These are phyloP conservation scores for Amblyjoppa fuscipennis DNA, from an alignment of 2,888 invertebrate species.

Conservation along the genomic window DNA sequence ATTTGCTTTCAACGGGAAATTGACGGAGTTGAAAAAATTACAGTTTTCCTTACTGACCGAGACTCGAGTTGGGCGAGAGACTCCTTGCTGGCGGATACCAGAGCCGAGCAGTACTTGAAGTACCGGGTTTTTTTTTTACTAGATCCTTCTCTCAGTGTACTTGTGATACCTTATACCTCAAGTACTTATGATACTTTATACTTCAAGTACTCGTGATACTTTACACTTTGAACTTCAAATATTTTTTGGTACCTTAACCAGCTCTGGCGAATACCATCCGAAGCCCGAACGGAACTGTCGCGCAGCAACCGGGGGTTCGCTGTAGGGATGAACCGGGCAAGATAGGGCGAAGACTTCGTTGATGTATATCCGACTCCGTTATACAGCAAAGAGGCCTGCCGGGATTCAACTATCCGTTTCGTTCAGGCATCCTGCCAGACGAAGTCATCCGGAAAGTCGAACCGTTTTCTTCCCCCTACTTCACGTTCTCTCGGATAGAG, in stretches of 20 bases:
- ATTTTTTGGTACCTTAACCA: too few relatives aligned
- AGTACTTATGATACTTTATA: too few relatives aligned
- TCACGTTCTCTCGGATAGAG: slow-evolving; percentile 4
- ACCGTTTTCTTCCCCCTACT: slow-evolving; percentile 15
- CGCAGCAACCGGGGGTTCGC: background rate
- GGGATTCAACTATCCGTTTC: slow-evolving; percentile 23
- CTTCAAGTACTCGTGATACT: too few relatives aligned
- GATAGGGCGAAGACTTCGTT: background rate
- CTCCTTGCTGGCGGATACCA: too few relatives aligned
- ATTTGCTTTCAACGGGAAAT: background rate
- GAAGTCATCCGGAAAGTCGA: slow-evolving; percentile 35
- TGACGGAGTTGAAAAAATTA: background rate
- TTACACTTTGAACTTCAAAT: too few relatives aligned
- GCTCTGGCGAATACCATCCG: too few relatives aligned
- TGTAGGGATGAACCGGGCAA: background rate
- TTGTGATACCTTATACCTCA: too few relatives aligned
- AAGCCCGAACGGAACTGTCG: background rate
- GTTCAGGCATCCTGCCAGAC: slow-evolving; percentile 39
- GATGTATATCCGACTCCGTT: background rate
- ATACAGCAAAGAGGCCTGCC: background rate
- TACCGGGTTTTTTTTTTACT: too few relatives aligned
- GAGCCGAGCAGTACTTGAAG: too few relatives aligned
- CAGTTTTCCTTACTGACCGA: background rate
- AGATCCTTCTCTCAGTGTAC: too few relatives aligned
- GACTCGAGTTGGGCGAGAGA: background rate